phyloP scores from a whole-genome alignment of 2,113 vertebrate genomes.

The Salvelinus fontinalis region DNA sequence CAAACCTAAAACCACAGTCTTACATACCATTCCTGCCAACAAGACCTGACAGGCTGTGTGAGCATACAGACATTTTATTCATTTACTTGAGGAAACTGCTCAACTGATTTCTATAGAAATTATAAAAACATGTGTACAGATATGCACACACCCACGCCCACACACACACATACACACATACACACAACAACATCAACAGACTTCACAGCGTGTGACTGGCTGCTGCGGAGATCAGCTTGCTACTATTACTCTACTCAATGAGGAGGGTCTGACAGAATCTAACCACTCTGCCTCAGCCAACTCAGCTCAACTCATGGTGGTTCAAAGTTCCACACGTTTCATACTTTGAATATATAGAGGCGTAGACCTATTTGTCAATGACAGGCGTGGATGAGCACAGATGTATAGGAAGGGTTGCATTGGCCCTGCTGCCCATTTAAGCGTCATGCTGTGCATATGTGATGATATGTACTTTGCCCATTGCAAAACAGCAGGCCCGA shows the following conservation, averaged over 20 bases:
- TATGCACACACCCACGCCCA: background rate
- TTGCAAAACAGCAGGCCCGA: background rate
- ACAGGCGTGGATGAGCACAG: slow-evolving; percentile 4
- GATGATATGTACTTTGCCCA: slow-evolving; percentile 18
- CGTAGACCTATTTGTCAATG: background rate
- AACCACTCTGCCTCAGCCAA: slow-evolving; percentile 16
- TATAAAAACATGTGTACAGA: slow-evolving; percentile 4
- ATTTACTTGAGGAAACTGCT: background rate
- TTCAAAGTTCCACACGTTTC: slow-evolving; percentile 8
- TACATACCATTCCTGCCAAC: too few relatives aligned
- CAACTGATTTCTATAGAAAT: slow-evolving; percentile 7
- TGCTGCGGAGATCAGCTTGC: slow-evolving; percentile 32
- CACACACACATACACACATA: background rate
- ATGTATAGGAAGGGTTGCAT: slow-evolving; percentile 19
- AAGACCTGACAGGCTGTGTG: too few relatives aligned
- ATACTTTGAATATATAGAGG: slow-evolving; percentile 8
- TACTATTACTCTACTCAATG: slow-evolving; percentile 47
- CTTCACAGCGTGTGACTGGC: slow-evolving; percentile 40
- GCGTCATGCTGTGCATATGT: slow-evolving; percentile 5
- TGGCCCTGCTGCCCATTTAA: slow-evolving; percentile 3
- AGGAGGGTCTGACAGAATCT: slow-evolving; percentile 24
- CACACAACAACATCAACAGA: slow-evolving; percentile 36
- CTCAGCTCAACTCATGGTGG: background rate
- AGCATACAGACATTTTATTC: background rate
- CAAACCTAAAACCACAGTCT: too few relatives aligned